These are phyloP conservation scores for Eilema depressum DNA, from an alignment of 2,888 invertebrate genomes.

Conservation along the genomic window DNA sequence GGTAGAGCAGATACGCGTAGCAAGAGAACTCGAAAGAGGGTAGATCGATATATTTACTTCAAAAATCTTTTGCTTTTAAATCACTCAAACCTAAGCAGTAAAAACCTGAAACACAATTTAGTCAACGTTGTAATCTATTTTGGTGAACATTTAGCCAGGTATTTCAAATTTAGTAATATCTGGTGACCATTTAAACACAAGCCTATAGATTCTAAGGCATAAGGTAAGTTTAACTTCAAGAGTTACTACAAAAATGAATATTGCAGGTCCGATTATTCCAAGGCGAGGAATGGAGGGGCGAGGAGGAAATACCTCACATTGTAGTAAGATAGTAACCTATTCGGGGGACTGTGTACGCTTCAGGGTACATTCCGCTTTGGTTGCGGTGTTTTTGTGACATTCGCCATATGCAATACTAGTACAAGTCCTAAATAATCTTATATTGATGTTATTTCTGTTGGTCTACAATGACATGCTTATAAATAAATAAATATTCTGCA, in stretches of 20 bases:
- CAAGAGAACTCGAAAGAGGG: too few relatives aligned
- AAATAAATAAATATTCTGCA: too few relatives aligned
- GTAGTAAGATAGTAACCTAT: conserved; percentile 68
- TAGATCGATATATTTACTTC: too few relatives aligned
- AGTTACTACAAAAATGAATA: conserved; percentile 4
- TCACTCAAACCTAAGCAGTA: too few relatives aligned
- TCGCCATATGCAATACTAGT: background rate
- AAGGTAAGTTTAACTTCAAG: background rate
- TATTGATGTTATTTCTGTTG: background rate
- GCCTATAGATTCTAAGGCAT: background rate
- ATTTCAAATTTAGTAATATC: too few relatives aligned
- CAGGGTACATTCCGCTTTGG: conserved; percentile 30
- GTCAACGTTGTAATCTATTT: too few relatives aligned
- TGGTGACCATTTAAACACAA: too few relatives aligned
- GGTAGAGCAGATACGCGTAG: too few relatives aligned
- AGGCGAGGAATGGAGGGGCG: conserved; percentile 78
- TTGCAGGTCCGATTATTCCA: conserved; percentile 81
- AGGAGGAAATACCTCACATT: conserved; percentile 72
- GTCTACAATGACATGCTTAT: background rate
- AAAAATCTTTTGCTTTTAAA: too few relatives aligned
- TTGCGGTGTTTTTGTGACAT: conserved; percentile 17
- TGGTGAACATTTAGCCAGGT: too few relatives aligned
- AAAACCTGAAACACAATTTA: too few relatives aligned
- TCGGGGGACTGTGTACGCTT: conserved; percentile 30
- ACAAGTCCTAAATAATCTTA: background rate